Conservation (phyloP, 1,140 invertebrate genomes). For the Asbolus verrucosus region DNA sequence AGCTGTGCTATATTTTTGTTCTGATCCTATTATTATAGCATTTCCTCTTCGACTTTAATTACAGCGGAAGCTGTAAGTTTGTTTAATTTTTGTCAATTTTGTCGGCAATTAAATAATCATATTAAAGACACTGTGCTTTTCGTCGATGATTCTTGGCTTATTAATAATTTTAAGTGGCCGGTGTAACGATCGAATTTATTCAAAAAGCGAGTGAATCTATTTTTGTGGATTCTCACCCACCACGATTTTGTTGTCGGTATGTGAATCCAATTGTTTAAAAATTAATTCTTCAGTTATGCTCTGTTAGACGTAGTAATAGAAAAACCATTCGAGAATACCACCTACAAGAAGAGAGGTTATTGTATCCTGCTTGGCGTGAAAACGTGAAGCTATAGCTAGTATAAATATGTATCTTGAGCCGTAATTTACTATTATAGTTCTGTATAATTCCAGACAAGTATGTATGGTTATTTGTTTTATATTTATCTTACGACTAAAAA, state of each 20-base stretch:
- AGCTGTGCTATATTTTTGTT: too few species aligned
- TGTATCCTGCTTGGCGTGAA: slow-evolving; percentile 46
- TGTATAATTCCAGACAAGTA: slow-evolving; percentile 47
- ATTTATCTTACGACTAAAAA: slow-evolving; percentile 32
- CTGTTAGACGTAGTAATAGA: slow-evolving; percentile 49
- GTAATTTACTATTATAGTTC: slow-evolving; percentile 52
- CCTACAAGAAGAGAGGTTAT: slow-evolving; percentile 49
- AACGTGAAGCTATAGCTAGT: slow-evolving; percentile 52
- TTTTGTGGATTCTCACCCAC: slow-evolving; percentile 22
- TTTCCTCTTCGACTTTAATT: too few species aligned
- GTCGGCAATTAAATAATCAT: too few species aligned
- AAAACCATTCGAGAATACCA: slow-evolving; percentile 45
- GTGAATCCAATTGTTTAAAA: slow-evolving; percentile 43
- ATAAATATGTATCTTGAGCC: slow-evolving; percentile 51
- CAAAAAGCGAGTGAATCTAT: slow-evolving; percentile 31
- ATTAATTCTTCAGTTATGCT: slow-evolving; percentile 48
- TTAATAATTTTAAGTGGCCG: slow-evolving; percentile 44
- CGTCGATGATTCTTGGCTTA: too few species aligned
- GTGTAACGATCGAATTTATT: slow-evolving; percentile 47
- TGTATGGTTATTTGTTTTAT: slow-evolving; percentile 34
- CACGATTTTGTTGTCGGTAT: slow-evolving; percentile 39
- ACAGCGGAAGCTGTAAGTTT: too few species aligned
- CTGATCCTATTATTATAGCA: too few species aligned
- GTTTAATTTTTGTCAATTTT: too few species aligned
- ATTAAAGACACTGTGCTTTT: too few species aligned